phyloP scores from a whole-genome alignment of 1,140 invertebrate genomes.

The Trinorchestia longiramus region DNA sequence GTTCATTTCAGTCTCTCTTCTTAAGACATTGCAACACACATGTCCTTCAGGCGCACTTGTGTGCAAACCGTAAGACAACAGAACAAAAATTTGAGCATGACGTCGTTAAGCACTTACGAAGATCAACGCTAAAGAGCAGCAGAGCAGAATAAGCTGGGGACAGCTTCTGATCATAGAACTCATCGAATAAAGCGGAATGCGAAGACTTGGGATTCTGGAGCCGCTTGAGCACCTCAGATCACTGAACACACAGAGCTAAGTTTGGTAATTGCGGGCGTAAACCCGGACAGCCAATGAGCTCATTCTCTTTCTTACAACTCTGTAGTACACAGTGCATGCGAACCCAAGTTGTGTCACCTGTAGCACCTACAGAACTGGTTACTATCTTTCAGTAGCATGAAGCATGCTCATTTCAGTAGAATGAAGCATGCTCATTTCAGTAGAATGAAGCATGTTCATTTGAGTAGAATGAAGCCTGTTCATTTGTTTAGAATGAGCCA shows the following conservation, averaged over 20 bases:
- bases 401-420: too few species aligned
- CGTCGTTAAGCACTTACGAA: neutral
- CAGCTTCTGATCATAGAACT: neutral
- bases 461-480: too few species aligned
- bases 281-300: neutral
- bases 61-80: neutral
- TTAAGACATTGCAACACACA: neutral
- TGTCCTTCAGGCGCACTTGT: neutral
- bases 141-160: neutral
- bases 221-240: neutral
- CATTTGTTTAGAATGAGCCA: too few species aligned
- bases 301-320: neutral
- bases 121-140: neutral
- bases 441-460: too few species aligned
- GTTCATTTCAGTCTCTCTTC: neutral
- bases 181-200: neutral
- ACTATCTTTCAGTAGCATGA: too few species aligned
- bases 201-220: neutral
- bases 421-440: too few species aligned
- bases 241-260: neutral
- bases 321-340: too few species aligned
- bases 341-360: too few species aligned
- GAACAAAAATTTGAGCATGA: neutral
- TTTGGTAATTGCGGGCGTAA: neutral
- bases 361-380: too few species aligned